phyloP scores from a whole-genome alignment of 2,797 vertebrate genomes.

The Orestias chungarensis region DNA sequence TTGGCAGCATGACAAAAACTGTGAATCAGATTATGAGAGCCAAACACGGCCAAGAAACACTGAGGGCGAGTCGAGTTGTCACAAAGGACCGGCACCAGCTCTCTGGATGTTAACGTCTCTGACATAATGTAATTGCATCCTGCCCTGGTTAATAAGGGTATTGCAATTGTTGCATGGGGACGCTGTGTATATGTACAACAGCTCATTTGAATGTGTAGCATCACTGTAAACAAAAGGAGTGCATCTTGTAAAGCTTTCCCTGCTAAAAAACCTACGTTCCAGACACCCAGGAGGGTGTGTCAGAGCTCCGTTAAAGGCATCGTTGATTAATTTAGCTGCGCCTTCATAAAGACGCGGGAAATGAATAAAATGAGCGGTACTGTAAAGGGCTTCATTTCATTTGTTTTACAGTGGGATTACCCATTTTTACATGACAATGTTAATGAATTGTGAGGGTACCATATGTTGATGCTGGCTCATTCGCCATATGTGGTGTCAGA shows the following conservation, averaged over 20 bases:
- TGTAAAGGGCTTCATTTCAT: slow-evolving; percentile 56
- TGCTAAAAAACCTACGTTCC: slow-evolving; percentile 15
- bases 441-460: slow-evolving; percentile 68
- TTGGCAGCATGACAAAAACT: slow-evolving; percentile 76
- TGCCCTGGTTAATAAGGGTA: slow-evolving; percentile 65
- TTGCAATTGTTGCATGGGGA: slow-evolving; percentile 67
- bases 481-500: slow-evolving; percentile 70
- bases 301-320: slow-evolving; percentile 42
- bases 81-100: slow-evolving; percentile 44
- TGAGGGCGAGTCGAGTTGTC: slow-evolving; percentile 60
- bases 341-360: slow-evolving; percentile 54
- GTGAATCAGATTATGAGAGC: slow-evolving; percentile 79
- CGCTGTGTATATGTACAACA: slow-evolving; percentile 59
- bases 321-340: slow-evolving; percentile 59
- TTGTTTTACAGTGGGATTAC: slow-evolving; percentile 66
- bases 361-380: slow-evolving; percentile 50
- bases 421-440: slow-evolving; percentile 71
- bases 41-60: slow-evolving; percentile 68
- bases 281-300: slow-evolving; percentile 40
- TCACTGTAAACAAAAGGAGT: slow-evolving; percentile 64
- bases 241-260: slow-evolving; percentile 52
- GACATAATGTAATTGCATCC: slow-evolving; percentile 69
- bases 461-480: slow-evolving; percentile 59
- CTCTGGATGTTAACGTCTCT: slow-evolving; percentile 49
- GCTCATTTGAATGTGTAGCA: slow-evolving; percentile 47